Evolutionary conservation across 2,113 vertebrate genomes (phyloP).

Genomic region (Cebus imitator): DNA sequence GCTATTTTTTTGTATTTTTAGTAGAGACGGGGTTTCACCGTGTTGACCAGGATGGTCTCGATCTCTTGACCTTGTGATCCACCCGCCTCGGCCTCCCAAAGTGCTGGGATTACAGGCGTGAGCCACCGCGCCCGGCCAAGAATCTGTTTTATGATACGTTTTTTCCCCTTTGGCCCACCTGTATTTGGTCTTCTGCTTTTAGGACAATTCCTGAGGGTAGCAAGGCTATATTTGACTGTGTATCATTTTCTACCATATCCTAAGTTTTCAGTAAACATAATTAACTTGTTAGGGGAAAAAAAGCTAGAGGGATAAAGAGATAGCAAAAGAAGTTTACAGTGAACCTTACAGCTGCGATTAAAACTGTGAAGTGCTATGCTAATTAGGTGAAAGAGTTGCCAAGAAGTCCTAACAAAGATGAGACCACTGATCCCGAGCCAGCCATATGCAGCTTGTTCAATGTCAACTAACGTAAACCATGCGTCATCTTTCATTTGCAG

Average conservation of each 20-base stretch:
- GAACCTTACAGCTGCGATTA: constrained; percentile 2
- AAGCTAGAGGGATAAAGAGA: background rate
- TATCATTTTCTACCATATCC: background rate
- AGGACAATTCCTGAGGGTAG: background rate
- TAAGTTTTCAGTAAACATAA: constrained; percentile 11
- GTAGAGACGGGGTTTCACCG: no score
- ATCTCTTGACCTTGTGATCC: no score
- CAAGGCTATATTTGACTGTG: background rate
- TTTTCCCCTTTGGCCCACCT: background rate
- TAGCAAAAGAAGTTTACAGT: constrained; percentile 47
- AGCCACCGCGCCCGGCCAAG: no score
- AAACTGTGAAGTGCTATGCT: constrained; percentile 43
- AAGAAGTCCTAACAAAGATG: background rate
- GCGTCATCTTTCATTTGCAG: background rate
- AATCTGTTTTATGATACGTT: background rate
- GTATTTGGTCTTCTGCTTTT: background rate
- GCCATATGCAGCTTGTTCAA: background rate
- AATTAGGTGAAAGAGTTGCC: constrained; percentile 23
- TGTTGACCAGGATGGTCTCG: no score
- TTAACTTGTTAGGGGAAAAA: background rate
- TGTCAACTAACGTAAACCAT: background rate
- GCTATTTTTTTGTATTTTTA: no score
- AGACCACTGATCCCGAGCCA: background rate
- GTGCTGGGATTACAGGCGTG: no score
- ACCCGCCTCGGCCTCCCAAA: no score